Evolutionary conservation across 2,113 vertebrate species (phyloP).

Genomic region (Amphilophus citrinellus): DNA sequence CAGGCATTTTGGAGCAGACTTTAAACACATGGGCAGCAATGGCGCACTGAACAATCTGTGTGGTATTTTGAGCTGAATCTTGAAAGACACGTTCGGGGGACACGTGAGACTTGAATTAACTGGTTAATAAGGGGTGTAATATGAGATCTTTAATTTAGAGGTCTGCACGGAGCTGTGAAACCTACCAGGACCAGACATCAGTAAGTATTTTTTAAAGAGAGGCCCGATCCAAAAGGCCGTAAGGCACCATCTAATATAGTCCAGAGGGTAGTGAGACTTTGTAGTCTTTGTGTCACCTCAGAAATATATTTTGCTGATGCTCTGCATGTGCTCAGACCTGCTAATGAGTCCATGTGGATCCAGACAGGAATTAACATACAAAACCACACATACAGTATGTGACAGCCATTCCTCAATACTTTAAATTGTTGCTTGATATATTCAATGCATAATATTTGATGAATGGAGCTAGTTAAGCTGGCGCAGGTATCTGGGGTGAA

Average conservation of each 20-base stretch:
- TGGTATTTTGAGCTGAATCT: neutral
- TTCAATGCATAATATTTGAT: neutral
- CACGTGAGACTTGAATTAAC: neutral
- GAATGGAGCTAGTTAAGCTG: neutral
- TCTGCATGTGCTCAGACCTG: neutral
- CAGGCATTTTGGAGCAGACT: neutral
- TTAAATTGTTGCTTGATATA: neutral
- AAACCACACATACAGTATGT: neutral
- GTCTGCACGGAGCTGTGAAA: neutral
- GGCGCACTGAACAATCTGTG: neutral
- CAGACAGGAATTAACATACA: neutral
- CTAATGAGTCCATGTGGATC: neutral
- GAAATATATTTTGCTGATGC: constrained; percentile 2
- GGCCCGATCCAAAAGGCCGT: neutral
- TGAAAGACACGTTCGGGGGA: neutral
- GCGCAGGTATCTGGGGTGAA: neutral
- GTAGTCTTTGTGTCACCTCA: constrained; percentile 8
- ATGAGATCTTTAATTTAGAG: neutral
- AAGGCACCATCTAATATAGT: neutral
- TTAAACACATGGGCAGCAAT: neutral
- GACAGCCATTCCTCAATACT: neutral
- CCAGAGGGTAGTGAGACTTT: neutral
- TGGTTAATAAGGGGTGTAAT: neutral
- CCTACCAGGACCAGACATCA: neutral
- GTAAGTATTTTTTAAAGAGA: neutral